Base-by-base conservation (phyloP, 1,140 invertebrate species). In the Calliopsis andreniformis region DNA sequence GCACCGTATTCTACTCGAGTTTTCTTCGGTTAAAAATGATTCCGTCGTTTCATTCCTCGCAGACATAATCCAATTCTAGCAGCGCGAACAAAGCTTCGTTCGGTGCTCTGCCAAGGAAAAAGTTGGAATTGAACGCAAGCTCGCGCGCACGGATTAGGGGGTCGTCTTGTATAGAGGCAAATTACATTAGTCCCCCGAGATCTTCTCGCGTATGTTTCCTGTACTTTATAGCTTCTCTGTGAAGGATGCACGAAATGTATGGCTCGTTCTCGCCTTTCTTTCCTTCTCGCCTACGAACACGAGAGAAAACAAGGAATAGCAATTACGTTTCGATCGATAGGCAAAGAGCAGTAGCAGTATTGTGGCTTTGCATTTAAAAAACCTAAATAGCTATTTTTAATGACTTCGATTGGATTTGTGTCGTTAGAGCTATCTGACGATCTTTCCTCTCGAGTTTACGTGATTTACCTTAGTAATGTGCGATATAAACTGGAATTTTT, bases 11-110 rank as follows among this genome's bases (percentile, higher is more conserved):
- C 30, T 16, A 30, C 30, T 23, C 39, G 49, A 14, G 16, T 35
- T 18, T 14, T 20, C 20, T 7, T 20, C n/a, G 10, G 39, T 10
- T 18, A 67, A 67, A 45, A 73, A 73, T 73, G 56, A 56, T 32
- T 35, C 35, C 28, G 20, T 35, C 51, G 51, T 67, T 59, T 67
- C 56, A 56, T 45, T 56, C 51, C 49, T 45, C 71, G 2, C 35
- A 23, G 49, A 45, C 51, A n/a, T 73, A 56, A 73, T 67, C 71
- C 64, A 75, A 75, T 75, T 75, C 25, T 28, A 12, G 3, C 28
- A n/a, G 59, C 1, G n/a, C 47, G 59, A 73, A 66, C 71, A 67
- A 75, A 75, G 35, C 71, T 73, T 73, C 70, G 39, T 66, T 45
- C 70, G 20, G 32, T 53, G 59, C 43, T 43, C 47, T 12, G 23